Percentiles rank a stretch among this genome's conserved stretches.
phyloP scores from a whole-genome alignment of 2,797 vertebrate genomes.

The Diplodus sargus region DNA sequence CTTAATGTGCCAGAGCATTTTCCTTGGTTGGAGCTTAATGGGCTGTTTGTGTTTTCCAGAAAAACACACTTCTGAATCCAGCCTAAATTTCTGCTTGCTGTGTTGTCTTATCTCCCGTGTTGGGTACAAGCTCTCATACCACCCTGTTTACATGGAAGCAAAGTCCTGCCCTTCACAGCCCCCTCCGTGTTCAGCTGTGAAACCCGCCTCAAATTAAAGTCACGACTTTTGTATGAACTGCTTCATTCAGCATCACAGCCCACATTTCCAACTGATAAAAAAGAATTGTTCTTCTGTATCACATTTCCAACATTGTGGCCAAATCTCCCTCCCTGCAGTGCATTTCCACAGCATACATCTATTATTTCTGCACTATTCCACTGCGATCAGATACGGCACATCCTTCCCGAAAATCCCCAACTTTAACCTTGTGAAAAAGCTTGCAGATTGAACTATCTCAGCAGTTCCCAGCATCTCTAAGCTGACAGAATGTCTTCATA shows the following conservation, averaged over 20 bases:
- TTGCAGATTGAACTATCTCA: constrained; percentile 78
- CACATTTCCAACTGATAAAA: constrained; percentile 64
- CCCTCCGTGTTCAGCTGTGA: constrained; percentile 27
- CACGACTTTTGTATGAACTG: constrained; percentile 53
- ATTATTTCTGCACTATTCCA: constrained; percentile 69
- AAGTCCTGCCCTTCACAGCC: constrained; percentile 34
- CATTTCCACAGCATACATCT: constrained; percentile 69
- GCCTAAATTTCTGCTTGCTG: constrained; percentile 26
- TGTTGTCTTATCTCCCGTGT: constrained; percentile 51
- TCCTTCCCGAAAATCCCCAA: constrained; percentile 67
- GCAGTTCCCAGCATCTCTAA: constrained; percentile 77
- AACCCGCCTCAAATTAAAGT: constrained; percentile 67
- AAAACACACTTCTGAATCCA: constrained; percentile 47
- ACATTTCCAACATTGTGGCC: constrained; percentile 67
- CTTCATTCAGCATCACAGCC: constrained; percentile 60
- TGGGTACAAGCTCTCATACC: constrained; percentile 28
- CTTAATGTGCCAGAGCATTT: constrained; percentile 55
- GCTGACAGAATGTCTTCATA: constrained; percentile 79
- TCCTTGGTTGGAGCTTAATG: constrained; percentile 56
- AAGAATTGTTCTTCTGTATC: constrained; percentile 68
- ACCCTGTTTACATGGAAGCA: constrained; percentile 50
- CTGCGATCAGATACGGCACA: constrained; percentile 70
- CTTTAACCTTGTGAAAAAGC: constrained; percentile 77
- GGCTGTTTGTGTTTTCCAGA: constrained; percentile 55
- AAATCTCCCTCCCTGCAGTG: constrained; percentile 69